Conservation (phyloP, 2,888 invertebrate species). For the Acanthosepion lycidas region DNA sequence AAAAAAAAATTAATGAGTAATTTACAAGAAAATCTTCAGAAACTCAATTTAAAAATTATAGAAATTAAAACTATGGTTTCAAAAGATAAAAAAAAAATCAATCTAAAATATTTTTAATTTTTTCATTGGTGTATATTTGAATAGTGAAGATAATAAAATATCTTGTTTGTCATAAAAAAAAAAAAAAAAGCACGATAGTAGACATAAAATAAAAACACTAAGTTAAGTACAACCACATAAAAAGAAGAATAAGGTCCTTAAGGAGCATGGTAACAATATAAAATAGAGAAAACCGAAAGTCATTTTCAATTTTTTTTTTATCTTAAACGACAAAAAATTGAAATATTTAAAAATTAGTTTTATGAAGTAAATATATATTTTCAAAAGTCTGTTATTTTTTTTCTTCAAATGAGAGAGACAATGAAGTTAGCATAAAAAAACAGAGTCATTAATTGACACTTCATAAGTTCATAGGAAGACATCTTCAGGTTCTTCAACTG, state of each 20-base stretch:
- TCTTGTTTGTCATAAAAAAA: background rate
- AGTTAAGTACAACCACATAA: background rate
- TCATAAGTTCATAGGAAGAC: background rate
- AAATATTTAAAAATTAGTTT: too few species aligned
- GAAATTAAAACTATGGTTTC: background rate
- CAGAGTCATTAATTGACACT: background rate
- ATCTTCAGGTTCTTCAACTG: background rate
- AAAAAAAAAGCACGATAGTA: background rate
- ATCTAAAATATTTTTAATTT: too few species aligned
- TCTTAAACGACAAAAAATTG: too few species aligned
- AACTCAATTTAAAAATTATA: too few species aligned
- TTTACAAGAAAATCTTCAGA: background rate
- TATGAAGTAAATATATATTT: too few species aligned
- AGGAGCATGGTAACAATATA: background rate
- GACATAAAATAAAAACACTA: background rate
- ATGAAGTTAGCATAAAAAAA: background rate
- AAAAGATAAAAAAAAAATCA: too few species aligned
- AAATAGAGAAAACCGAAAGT: background rate
- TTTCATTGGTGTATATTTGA: too few species aligned
- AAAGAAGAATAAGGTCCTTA: background rate
- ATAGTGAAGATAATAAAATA: too few species aligned
- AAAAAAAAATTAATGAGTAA: background rate
- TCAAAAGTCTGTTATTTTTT: background rate
- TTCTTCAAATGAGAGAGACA: background rate
- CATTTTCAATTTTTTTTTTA: too few species aligned